Percentiles rank a stretch among this genome's conserved stretches.
phyloP scores from a whole-genome alignment of 2,113 vertebrate genomes.

The Myanophis thanlyinensis region DNA sequence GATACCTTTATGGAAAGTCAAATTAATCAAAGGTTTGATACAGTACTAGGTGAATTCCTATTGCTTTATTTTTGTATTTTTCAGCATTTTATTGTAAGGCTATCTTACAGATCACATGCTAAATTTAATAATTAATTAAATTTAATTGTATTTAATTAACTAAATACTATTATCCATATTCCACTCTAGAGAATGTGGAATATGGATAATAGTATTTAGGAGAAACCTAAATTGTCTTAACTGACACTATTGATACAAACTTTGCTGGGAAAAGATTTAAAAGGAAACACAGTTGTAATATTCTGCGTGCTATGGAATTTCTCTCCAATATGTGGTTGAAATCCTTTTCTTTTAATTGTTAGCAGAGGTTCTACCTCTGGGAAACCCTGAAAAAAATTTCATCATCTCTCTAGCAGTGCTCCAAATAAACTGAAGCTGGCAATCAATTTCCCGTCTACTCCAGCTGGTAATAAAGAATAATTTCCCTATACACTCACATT shows the following conservation, averaged over 20 bases:
- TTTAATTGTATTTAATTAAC: neutral
- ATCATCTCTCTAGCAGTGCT: neutral
- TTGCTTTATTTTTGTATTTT: neutral
- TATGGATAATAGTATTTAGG: too few species aligned
- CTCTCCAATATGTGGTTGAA: neutral
- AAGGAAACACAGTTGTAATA: neutral
- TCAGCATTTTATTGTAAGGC: neutral
- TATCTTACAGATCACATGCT: neutral
- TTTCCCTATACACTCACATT: neutral
- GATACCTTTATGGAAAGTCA: neutral
- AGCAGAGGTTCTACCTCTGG: neutral
- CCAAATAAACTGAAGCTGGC: neutral
- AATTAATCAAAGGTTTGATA: neutral
- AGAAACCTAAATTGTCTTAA: neutral
- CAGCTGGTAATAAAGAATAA: neutral
- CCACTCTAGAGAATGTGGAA: too few species aligned
- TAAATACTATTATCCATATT: neutral
- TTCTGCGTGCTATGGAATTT: neutral
- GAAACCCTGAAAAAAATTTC: neutral
- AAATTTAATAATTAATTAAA: neutral
- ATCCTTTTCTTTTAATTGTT: neutral
- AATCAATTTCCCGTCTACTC: neutral
- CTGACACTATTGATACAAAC: neutral
- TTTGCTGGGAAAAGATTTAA: neutral
- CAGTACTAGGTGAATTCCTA: neutral